Evolutionary conservation across 2,888 invertebrate species (phyloP).

Genomic region (Nomada hirtipes): DNA sequence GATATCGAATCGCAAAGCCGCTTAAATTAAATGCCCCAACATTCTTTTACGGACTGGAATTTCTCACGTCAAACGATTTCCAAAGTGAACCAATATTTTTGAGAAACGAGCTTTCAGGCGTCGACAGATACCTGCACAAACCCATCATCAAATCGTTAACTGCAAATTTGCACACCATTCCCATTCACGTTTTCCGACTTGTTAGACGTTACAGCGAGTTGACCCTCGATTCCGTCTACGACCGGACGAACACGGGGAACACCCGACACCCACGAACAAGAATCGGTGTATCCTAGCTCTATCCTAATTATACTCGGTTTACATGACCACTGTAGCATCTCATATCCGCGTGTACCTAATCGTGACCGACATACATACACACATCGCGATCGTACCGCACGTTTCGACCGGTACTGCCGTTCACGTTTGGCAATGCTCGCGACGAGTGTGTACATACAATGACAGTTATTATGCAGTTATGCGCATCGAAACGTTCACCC

Average conservation of each 20-base stretch:
- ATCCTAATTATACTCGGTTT: constrained; percentile 69
- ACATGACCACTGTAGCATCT: constrained; percentile 63
- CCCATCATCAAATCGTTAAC: not conserved
- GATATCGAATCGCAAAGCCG: too few relatives aligned
- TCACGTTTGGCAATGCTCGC: constrained; percentile 63
- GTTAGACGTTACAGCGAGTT: not conserved
- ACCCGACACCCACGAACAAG: constrained; percentile 60
- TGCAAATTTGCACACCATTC: not conserved
- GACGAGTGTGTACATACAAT: constrained; percentile 54
- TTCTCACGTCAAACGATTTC: too few relatives aligned
- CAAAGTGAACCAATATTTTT: too few relatives aligned
- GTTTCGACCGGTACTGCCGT: constrained; percentile 48
- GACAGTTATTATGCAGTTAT: constrained; percentile 64
- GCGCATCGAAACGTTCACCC: constrained; percentile 51
- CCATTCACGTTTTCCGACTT: too few relatives aligned
- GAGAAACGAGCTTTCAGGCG: too few relatives aligned
- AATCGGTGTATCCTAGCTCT: constrained; percentile 67
- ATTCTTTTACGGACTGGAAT: too few relatives aligned
- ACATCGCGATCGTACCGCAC: constrained; percentile 39
- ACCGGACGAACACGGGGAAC: constrained; percentile 60
- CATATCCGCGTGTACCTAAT: constrained; percentile 65
- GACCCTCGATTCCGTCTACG: not conserved
- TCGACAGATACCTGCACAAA: too few relatives aligned
- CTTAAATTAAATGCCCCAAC: too few relatives aligned
- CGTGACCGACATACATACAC: constrained; percentile 60